phyloP scores from a whole-genome alignment of 2,888 invertebrate genomes.

The Epistrophe eligans region DNA sequence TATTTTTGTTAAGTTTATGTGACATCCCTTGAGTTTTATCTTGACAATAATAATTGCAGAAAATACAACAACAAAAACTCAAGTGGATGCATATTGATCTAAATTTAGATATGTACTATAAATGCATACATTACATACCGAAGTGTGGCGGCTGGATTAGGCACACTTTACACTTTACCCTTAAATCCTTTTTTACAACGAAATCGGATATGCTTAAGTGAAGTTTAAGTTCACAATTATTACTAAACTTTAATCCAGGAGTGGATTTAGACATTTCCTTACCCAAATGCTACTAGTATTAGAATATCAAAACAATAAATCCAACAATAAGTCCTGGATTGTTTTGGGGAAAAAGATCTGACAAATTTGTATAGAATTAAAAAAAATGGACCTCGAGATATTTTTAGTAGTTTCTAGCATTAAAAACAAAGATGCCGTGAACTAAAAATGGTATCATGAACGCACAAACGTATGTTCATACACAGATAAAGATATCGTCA shows the following conservation, averaged over 20 bases:
- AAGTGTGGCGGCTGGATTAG: neutral
- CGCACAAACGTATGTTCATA: no score
- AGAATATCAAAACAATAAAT: no score
- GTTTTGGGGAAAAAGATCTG: no score
- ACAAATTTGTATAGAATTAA: no score
- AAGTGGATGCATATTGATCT: slow-evolving; percentile 57
- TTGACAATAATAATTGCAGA: slow-evolving; percentile 66
- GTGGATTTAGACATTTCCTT: no score
- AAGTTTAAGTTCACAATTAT: slow-evolving; percentile 17
- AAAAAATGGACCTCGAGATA: no score
- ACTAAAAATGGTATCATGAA: no score
- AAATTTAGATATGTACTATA: slow-evolving; percentile 21
- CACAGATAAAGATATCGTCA: no score
- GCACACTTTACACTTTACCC: slow-evolving; percentile 31
- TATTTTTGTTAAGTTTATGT: slow-evolving; percentile 14
- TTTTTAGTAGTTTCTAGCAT: no score
- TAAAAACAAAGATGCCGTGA: no score
- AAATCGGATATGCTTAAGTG: neutral
- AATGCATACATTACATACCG: neutral
- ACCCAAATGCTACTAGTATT: no score
- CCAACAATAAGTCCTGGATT: no score
- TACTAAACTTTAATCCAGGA: slow-evolving; percentile 19
- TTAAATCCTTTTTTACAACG: slow-evolving; percentile 6
- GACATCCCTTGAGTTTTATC: slow-evolving; percentile 58
- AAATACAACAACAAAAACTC: slow-evolving; percentile 51